Base-by-base conservation (phyloP, 2,797 vertebrate species). In the Hippopotamyrus pictus region DNA sequence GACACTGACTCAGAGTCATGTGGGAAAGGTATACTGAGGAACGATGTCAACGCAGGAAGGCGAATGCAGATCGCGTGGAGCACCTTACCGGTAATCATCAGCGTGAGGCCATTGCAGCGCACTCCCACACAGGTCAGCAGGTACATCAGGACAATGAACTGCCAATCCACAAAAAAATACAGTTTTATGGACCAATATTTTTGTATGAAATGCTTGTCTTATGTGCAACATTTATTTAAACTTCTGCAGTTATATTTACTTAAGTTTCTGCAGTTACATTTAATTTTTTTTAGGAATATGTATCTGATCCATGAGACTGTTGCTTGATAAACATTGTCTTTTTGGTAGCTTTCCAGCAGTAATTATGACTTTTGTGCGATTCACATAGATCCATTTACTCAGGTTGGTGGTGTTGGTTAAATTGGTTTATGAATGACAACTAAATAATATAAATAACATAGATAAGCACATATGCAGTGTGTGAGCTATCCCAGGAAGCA, bases 141-240 rank as follows among this genome's bases (percentile, higher is more conserved):
- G 93, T 98, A 98, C 93, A 98, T 96, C 85, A 99, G 93, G 89
- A 95, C 92, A 25, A 96, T 92, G 90, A 99, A 97, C 98, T 99
- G 94, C 57, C 50, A 88, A 92, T 46, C 88, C 89, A 51, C 19
- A 91, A 37, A 88, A 41, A 88, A 53, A 46, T 12, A 0, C 41
- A 37, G 73, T 84, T 50, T 83, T 46, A 46, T 12, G 25, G 3
- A 65, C 22, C 3, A 12, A 65, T 65, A 65, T 65, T 65, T 65
- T 4, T 29, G 1, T 29, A 65, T 29, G 9, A 29, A 12, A 29
- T 12, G 1, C 2, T 11, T 25, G 22, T 65, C 59, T 25, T 65
- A 11, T 29, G 22, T 62, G 22, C 25, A 22, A 59, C n/a, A 9
- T 62, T 62, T 57, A n/a, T n/a, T 57, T 57, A 57, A 57, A n/a